Evolutionary conservation across 2,797 vertebrate genomes (phyloP).

Genomic region (Centroberyx gerrardi): DNA sequence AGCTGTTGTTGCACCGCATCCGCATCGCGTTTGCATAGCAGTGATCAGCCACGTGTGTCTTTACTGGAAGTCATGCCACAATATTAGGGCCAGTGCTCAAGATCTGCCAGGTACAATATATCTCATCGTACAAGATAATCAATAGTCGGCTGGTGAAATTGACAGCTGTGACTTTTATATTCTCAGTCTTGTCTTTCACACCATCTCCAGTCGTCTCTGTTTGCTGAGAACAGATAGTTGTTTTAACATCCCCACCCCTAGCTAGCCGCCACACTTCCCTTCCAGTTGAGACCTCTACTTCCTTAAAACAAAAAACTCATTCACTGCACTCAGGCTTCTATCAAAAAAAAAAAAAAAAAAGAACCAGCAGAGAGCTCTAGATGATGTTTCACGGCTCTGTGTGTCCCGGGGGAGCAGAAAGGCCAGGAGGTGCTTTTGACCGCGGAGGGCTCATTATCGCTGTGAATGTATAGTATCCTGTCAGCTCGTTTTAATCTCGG

Average conservation of each 20-base stretch:
- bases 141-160: background rate
- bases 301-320: background rate
- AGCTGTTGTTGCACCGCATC: constrained; percentile 5
- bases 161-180: background rate
- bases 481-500: constrained; percentile 38
- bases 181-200: background rate
- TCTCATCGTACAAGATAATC: too few relatives aligned
- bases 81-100: too few relatives aligned
- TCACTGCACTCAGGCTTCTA: background rate
- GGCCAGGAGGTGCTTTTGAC: constrained; percentile 29
- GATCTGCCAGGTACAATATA: too few relatives aligned
- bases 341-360: constrained; percentile 16
- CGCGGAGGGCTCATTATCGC: constrained; percentile 45
- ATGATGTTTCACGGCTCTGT: constrained; percentile 33
- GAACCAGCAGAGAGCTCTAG: constrained; percentile 3
- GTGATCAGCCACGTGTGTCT: background rate
- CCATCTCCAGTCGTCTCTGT: background rate
- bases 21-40: background rate
- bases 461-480: constrained; percentile 47
- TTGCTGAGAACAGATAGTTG: background rate
- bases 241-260: constrained; percentile 3
- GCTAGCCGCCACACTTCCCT: constrained; percentile 9
- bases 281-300: constrained; percentile 5
- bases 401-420: background rate
- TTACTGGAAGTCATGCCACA: background rate